Evolutionary conservation across 2,113 vertebrate genomes (phyloP).

Genomic region (Nannobrachium achirus): DNA sequence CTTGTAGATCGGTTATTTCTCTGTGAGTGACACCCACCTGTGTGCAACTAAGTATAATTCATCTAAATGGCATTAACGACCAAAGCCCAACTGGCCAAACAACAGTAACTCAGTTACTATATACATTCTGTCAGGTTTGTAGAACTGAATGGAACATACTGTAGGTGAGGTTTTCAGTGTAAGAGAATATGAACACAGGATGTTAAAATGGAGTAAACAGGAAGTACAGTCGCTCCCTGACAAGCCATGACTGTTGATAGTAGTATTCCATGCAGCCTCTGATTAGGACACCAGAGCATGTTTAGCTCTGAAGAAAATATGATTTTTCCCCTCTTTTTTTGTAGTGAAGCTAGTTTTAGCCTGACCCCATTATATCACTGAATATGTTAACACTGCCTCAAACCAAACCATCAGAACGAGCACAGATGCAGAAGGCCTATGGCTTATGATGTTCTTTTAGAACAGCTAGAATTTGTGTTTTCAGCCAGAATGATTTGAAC

Average conservation of each 20-base stretch:
- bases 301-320: constrained; percentile 43
- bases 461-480: background rate
- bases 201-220: constrained; percentile 22
- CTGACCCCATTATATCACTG: constrained; percentile 71
- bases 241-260: background rate
- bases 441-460: background rate
- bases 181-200: background rate
- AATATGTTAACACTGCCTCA: constrained; percentile 57
- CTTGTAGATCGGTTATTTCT: too few species aligned
- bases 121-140: too few species aligned
- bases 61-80: too few species aligned
- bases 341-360: constrained; percentile 63
- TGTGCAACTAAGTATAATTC: too few species aligned
- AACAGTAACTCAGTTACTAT: too few species aligned
- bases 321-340: constrained; percentile 38
- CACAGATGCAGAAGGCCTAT: constrained; percentile 34
- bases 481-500: constrained; percentile 48
- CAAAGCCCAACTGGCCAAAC: too few species aligned
- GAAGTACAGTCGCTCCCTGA: constrained; percentile 7
- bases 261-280: background rate
- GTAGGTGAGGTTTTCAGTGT: background rate
- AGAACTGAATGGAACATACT: background rate
- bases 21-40: too few species aligned
- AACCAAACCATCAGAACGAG: constrained; percentile 42
- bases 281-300: constrained; percentile 33